Evolutionary conservation across 2,113 vertebrate genomes (phyloP).

Genomic region (Machaerirhynchus nigripectus): DNA sequence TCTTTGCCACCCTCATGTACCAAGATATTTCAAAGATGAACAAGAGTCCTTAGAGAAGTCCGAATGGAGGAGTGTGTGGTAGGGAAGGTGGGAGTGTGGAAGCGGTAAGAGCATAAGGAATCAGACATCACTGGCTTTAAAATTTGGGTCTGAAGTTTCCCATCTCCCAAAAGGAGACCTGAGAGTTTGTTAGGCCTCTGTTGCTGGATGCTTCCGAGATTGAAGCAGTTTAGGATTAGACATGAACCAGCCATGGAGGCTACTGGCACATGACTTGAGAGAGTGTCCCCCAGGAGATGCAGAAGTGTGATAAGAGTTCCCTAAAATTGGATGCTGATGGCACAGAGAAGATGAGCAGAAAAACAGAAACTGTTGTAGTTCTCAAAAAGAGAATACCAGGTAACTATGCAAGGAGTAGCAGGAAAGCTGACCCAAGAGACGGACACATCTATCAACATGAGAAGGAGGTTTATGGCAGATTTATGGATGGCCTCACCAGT

Average conservation of each 20-base stretch:
- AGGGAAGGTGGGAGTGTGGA: background rate
- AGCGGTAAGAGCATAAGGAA: fast-evolving
- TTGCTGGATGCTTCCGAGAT: background rate
- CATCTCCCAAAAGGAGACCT: background rate
- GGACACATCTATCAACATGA: background rate
- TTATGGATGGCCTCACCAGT: background rate
- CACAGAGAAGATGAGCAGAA: background rate
- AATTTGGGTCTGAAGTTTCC: background rate
- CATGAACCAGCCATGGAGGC: background rate
- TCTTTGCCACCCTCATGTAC: background rate
- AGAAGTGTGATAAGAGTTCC: background rate
- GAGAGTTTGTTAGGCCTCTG: background rate
- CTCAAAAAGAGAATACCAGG: background rate
- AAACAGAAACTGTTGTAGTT: background rate
- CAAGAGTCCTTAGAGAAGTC: background rate
- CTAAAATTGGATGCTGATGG: background rate
- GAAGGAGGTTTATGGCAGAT: background rate
- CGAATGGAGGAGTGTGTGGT: background rate
- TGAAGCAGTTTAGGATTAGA: background rate
- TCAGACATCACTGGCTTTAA: background rate
- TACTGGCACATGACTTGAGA: background rate
- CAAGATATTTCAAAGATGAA: background rate
- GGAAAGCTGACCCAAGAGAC: background rate
- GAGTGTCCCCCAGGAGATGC: background rate
- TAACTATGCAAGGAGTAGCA: background rate